These are phyloP conservation scores for Heliocidaris erythrogramma DNA, from an alignment of 35 echinoderm and acorn worm species.

Conservation along the genomic window DNA sequence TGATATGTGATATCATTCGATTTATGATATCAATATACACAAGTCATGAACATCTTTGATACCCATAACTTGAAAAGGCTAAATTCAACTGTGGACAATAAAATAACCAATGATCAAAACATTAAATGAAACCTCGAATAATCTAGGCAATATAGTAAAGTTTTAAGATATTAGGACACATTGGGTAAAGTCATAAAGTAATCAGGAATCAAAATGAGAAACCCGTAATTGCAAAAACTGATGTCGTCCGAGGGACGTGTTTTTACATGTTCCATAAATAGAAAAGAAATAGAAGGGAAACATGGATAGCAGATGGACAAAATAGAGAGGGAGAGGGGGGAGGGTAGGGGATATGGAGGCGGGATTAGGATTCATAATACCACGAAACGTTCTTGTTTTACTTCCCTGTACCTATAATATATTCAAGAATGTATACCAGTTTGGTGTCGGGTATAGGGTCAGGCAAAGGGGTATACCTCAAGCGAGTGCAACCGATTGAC, in stretches of 20 bases:
- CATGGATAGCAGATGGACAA: not conserved
- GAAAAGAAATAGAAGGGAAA: not conserved
- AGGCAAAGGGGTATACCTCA: not conserved
- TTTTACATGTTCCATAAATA: not conserved
- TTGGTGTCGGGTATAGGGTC: not conserved
- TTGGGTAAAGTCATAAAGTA: conserved; percentile 12
- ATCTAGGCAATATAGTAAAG: not conserved
- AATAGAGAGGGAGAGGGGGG: not conserved
- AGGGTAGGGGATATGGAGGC: not conserved
- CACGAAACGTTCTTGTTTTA: not conserved
- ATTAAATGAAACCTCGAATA: not conserved
- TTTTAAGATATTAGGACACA: conserved; percentile 12
- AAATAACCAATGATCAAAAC: not conserved
- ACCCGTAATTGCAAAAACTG: not conserved
- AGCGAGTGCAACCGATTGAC: not conserved
- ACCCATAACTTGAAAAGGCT: no score
- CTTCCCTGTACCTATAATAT: not conserved
- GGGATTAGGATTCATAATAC: not conserved
- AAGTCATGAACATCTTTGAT: no score
- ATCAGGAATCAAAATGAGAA: not conserved
- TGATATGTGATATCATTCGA: no score
- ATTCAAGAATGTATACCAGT: not conserved
- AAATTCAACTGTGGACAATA: no score
- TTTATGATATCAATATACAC: no score
- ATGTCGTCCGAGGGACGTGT: not conserved